Evolutionary conservation across 2,888 invertebrate species (phyloP).

Genomic region (Amitus sp.): DNA sequence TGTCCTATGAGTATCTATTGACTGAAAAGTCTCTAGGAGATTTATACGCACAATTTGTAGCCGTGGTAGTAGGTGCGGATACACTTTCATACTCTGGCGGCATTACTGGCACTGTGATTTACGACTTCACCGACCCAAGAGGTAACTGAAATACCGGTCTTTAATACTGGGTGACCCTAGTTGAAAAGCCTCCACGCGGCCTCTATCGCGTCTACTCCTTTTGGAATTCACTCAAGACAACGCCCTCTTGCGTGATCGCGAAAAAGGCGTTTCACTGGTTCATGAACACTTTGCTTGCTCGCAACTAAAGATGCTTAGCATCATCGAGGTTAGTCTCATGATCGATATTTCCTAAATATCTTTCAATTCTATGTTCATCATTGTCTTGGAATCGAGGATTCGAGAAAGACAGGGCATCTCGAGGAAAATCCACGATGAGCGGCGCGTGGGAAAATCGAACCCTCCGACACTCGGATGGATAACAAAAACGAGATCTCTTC

Average conservation of each 20-base stretch:
- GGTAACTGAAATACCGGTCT: conserved; percentile 43
- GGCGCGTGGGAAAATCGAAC: conserved; percentile 15
- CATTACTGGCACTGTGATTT: conserved; percentile 40
- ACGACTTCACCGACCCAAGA: conserved; percentile 38
- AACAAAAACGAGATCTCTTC: conserved; percentile 27
- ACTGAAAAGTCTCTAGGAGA: conserved; percentile 33
- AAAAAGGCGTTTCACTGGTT: conserved; percentile 20
- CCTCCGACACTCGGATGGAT: conserved; percentile 12
- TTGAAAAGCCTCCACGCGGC: conserved; percentile 29
- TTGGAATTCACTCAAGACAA: conserved; percentile 30
- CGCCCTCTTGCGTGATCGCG: conserved; percentile 27
- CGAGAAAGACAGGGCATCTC: conserved; percentile 3
- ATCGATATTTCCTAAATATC: too few relatives aligned
- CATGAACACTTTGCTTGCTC: not conserved
- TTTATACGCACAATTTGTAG: conserved; percentile 38
- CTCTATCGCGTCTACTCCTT: conserved; percentile 19
- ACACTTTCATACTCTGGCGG: conserved; percentile 26
- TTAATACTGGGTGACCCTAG: conserved; percentile 42
- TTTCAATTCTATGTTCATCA: too few relatives aligned
- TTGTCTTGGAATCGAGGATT: too few relatives aligned
- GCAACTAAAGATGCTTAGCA: too few relatives aligned
- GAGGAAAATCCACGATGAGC: conserved; percentile 17
- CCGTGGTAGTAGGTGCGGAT: conserved; percentile 20
- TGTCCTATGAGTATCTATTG: not conserved
- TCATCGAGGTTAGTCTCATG: too few relatives aligned